phyloP scores from a whole-genome alignment of 1,140 invertebrate genomes.

The Drosophila pallidifrons region DNA sequence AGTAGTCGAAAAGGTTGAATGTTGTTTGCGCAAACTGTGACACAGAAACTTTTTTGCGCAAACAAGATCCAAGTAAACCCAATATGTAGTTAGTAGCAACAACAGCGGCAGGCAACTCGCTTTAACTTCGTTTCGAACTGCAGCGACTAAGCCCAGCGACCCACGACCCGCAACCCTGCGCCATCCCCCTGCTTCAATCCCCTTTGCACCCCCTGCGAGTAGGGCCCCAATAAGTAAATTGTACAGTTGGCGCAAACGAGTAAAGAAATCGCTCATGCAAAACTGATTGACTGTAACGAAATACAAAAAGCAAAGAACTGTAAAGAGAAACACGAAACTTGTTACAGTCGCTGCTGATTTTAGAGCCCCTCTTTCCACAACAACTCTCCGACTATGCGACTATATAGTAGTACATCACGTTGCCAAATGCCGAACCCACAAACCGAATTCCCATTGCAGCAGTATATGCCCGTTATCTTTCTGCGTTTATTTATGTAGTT shows the following conservation, averaged over 20 bases:
- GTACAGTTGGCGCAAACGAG: slow-evolving; percentile 81
- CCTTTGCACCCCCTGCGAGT: background rate
- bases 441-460: slow-evolving; percentile 19
- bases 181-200: background rate
- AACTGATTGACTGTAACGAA: slow-evolving; percentile 81
- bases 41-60: slow-evolving; percentile 34
- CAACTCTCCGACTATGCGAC: background rate
- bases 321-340: slow-evolving; percentile 80
- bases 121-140: slow-evolving; percentile 59
- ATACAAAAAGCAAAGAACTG: slow-evolving; percentile 66
- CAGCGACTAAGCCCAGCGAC: slow-evolving; percentile 41
- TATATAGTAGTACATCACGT: too few relatives aligned
- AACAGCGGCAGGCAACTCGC: slow-evolving; percentile 44
- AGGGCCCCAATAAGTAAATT: slow-evolving; percentile 64
- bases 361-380: slow-evolving; percentile 40
- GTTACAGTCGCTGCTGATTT: slow-evolving; percentile 78
- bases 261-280: slow-evolving; percentile 82
- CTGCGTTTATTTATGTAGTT: slow-evolving; percentile 73
- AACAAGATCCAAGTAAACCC: slow-evolving; percentile 49
- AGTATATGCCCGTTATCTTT: slow-evolving; percentile 59
- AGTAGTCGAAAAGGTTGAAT: slow-evolving; percentile 23
- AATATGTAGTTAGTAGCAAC: slow-evolving; percentile 22
- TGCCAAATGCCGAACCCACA: background rate
- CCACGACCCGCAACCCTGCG: slow-evolving; percentile 47
- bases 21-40: slow-evolving; percentile 44